phyloP scores from a whole-genome alignment of 2,888 invertebrate genomes.

The Trimorus sp. region DNA sequence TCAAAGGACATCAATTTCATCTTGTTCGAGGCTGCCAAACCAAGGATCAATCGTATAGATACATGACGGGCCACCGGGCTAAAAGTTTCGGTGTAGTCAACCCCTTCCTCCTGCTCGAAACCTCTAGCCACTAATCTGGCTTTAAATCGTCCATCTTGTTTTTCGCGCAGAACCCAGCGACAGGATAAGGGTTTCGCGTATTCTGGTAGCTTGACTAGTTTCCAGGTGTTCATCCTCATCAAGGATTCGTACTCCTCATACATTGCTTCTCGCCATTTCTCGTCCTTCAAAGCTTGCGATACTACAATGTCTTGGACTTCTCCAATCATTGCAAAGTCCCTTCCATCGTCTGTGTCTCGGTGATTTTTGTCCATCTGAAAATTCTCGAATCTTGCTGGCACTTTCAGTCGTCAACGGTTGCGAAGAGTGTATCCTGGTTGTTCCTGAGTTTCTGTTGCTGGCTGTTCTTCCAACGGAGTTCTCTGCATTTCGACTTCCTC shows the following conservation, averaged over 20 bases:
- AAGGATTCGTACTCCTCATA: constrained; percentile 6
- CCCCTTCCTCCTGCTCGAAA: constrained; percentile 67
- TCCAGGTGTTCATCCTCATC: constrained; percentile 16
- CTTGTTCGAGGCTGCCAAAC: constrained; percentile 55
- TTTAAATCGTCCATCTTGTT: not conserved
- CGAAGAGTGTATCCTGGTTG: no score
- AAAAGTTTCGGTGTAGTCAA: constrained; percentile 73
- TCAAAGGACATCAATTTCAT: constrained; percentile 69
- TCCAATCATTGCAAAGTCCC: no score
- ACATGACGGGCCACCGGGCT: no score
- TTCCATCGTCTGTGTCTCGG: no score
- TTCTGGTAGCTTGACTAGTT: not conserved
- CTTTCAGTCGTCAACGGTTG: not conserved
- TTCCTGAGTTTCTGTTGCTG: no score
- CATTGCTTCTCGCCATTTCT: constrained; percentile 59
- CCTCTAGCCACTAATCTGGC: constrained; percentile 70
- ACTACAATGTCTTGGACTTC: constrained; percentile 4
- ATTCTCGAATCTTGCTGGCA: not conserved
- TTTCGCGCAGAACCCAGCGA: constrained; percentile 1
- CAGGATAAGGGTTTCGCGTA: not conserved
- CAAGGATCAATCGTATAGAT: constrained; percentile 65
- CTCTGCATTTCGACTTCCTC: no score
- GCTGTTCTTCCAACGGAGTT: no score
- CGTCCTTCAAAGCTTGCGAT: constrained; percentile 67
- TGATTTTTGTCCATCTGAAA: not conserved